Conservation (phyloP, 2,888 invertebrate genomes). For the Harpalus rufipes region DNA sequence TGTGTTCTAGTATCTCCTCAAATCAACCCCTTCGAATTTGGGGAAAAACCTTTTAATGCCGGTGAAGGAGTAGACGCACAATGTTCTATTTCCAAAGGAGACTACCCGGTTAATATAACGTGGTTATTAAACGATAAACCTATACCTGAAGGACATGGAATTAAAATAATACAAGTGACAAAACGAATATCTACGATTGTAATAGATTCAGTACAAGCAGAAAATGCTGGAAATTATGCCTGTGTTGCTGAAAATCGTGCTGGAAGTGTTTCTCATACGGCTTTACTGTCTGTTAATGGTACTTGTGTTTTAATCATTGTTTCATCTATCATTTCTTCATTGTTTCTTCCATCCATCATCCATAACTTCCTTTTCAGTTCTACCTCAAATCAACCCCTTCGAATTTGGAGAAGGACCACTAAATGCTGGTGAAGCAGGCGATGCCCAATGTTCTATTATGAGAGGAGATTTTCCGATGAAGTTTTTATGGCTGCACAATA, state of each 20-base stretch:
- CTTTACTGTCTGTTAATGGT: constrained; percentile 85
- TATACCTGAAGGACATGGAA: constrained; percentile 80
- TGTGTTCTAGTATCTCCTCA: not conserved
- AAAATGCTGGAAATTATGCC: constrained; percentile 85
- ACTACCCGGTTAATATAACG: constrained; percentile 84
- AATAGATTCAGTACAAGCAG: constrained; percentile 82
- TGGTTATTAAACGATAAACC: constrained; percentile 87
- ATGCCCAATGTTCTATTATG: constrained; percentile 83
- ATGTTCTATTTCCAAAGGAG: constrained; percentile 84
- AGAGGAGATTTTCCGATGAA: constrained; percentile 86
- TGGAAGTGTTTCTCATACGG: constrained; percentile 82
- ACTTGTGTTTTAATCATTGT: constrained; percentile 72
- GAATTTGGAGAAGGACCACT: constrained; percentile 78
- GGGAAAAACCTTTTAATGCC: constrained; percentile 80
- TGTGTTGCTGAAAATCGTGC: constrained; percentile 85
- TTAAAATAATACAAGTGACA: constrained; percentile 77
- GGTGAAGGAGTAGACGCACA: constrained; percentile 88
- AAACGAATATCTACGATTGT: constrained; percentile 79
- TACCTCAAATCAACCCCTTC: constrained; percentile 76
- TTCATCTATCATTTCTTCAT: constrained; percentile 4
- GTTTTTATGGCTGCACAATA: constrained; percentile 88
- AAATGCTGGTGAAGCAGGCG: constrained; percentile 88
- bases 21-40: constrained; percentile 78
- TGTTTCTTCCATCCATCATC: not conserved
- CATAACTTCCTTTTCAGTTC: constrained; percentile 70